Conservation (phyloP, 2,113 vertebrate genomes). For the Lamprologus tigripictilis region DNA sequence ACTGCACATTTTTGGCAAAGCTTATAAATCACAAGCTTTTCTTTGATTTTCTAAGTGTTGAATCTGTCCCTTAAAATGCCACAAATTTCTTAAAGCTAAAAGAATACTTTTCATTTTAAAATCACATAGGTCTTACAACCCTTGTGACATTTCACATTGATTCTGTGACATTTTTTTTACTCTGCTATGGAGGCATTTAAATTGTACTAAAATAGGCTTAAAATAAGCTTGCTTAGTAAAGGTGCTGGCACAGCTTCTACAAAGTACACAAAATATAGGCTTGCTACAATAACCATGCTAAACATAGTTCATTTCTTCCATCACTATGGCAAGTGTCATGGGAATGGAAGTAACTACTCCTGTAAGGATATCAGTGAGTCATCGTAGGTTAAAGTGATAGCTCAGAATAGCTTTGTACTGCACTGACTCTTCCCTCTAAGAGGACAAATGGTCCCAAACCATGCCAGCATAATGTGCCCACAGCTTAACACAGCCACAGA, state of each 20-base stretch:
- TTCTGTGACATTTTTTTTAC: neutral
- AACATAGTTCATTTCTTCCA: neutral
- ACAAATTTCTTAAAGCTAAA: neutral
- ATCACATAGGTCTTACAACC: neutral
- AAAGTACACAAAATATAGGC: neutral
- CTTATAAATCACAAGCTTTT: neutral
- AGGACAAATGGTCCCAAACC: neutral
- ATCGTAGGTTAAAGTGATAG: neutral
- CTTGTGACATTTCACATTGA: neutral
- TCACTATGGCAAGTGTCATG: neutral
- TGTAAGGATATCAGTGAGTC: neutral
- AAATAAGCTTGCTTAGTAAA: neutral
- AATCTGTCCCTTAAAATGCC: neutral
- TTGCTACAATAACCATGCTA: neutral
- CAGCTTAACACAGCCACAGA: neutral
- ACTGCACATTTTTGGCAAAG: neutral
- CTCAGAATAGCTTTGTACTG: neutral
- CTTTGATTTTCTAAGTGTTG: neutral
- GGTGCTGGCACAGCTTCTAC: neutral
- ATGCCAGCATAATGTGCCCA: neutral
- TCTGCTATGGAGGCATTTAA: neutral
- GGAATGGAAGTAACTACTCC: neutral
- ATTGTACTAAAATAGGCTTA: neutral
- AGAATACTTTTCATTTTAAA: neutral
- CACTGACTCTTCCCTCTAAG: neutral